phyloP scores from a whole-genome alignment of 2,797 vertebrate species.

The Meda fulgida region DNA sequence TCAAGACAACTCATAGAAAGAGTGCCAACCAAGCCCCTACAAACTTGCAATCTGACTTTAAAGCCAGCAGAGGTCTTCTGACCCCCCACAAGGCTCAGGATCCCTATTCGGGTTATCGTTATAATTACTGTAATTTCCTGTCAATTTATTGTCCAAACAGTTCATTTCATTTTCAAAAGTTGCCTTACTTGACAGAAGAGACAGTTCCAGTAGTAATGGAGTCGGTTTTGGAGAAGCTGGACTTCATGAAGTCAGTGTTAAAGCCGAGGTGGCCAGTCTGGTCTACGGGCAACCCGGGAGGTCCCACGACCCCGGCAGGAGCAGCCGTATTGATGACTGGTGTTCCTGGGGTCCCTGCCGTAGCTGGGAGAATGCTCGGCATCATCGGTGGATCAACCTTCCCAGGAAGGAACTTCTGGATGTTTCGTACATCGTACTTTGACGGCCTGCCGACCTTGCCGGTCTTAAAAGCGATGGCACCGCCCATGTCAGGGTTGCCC shows the following conservation, averaged over 20 bases:
- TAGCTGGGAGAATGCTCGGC: slow-evolving; percentile 80
- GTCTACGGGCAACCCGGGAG: slow-evolving; percentile 80
- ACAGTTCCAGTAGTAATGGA: slow-evolving; percentile 99
- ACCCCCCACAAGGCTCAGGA: slow-evolving; percentile 67
- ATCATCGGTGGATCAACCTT: slow-evolving; percentile 85
- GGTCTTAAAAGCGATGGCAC: slow-evolving; percentile 98
- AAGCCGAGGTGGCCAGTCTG: slow-evolving; percentile 88
- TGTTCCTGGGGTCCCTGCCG: slow-evolving; percentile 80
- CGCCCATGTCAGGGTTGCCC: slow-evolving; percentile 96
- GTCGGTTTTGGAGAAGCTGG: slow-evolving; percentile 98
- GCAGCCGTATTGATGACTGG: slow-evolving; percentile 71
- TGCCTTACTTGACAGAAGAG: slow-evolving; percentile 97
- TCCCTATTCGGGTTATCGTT: neutral
- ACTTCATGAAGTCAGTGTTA: slow-evolving; percentile 94
- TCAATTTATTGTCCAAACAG: neutral
- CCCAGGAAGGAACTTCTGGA: slow-evolving; percentile 90
- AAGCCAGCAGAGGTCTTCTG: slow-evolving; percentile 65
- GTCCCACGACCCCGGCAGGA: slow-evolving; percentile 70
- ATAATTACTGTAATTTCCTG: neutral
- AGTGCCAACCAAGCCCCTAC: neutral
- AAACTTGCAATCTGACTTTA: slow-evolving; percentile 69
- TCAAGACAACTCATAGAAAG: slow-evolving; percentile 74
- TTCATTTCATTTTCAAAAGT: neutral
- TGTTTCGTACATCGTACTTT: slow-evolving; percentile 95
- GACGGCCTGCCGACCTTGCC: slow-evolving; percentile 97